Evolutionary conservation across 2,113 vertebrate species (phyloP).

Genomic region (Machaerirhynchus nigripectus): DNA sequence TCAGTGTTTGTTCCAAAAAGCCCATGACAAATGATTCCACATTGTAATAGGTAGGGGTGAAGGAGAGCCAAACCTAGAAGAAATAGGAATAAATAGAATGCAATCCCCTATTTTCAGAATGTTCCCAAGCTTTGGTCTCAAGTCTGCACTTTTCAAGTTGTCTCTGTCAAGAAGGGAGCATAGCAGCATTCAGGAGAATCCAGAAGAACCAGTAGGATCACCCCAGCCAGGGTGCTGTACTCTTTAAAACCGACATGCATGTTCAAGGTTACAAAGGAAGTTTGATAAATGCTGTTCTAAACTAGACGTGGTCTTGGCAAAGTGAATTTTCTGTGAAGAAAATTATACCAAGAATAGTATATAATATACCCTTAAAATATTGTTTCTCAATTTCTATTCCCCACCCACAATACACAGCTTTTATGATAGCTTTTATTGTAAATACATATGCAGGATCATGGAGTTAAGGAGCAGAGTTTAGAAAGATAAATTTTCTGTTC

Average conservation of each 20-base stretch:
- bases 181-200: background rate
- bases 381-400: background rate
- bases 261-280: background rate
- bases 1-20: background rate
- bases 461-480: background rate
- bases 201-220: constrained; percentile 28
- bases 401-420: background rate
- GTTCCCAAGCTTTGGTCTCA: background rate
- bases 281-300: background rate
- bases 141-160: background rate
- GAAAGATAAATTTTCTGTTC: background rate
- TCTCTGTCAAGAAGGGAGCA: background rate
- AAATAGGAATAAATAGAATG: background rate
- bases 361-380: background rate
- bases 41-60: background rate
- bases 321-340: background rate
- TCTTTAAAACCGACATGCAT: accelerated
- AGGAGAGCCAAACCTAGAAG: background rate
- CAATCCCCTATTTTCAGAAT: background rate
- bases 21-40: background rate
- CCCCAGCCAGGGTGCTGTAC: background rate
- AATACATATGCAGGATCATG: background rate
- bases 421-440: background rate
- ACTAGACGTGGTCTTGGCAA: background rate
- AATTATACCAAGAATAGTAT: background rate